Conservation (phyloP, 2,113 vertebrate genomes). For the Oreotragus oreotragus region DNA sequence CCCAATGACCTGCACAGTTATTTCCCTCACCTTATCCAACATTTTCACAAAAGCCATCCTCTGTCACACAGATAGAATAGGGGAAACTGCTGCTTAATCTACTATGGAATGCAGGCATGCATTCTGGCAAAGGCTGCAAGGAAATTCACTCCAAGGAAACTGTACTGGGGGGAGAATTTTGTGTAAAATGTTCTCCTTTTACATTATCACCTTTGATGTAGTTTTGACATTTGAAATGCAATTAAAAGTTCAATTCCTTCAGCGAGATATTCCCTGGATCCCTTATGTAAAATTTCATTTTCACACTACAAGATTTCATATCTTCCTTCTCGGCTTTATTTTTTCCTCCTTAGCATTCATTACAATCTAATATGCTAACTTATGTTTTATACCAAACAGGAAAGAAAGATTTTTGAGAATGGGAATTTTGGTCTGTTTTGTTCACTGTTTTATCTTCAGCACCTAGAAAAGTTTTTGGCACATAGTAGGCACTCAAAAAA, state of each 20-base stretch:
- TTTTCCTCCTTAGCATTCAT: not conserved
- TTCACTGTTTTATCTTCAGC: not conserved
- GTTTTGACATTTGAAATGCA: slow-evolving; percentile 53
- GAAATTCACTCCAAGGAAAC: not conserved
- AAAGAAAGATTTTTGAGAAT: not conserved
- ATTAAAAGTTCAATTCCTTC: slow-evolving; percentile 44
- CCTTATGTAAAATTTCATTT: not conserved
- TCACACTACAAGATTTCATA: not conserved
- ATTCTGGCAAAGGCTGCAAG: not conserved
- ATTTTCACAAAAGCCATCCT: not conserved
- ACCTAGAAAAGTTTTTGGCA: not conserved
- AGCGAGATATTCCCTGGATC: not conserved
- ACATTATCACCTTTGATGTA: slow-evolving; percentile 1
- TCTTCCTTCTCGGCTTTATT: not conserved
- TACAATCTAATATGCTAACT: not conserved
- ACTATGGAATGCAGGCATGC: not conserved
- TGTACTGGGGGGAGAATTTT: not conserved
- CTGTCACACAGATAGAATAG: not conserved
- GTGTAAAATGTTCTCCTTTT: not conserved
- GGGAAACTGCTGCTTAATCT: not conserved
- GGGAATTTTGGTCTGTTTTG: not conserved
- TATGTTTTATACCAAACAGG: not conserved
- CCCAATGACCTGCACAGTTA: too few relatives aligned
- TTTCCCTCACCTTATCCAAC: not conserved
- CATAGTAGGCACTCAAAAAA: not conserved